Evolutionary conservation across 1,140 invertebrate genomes (phyloP).

Genomic region (Trissolcus basalis): DNA sequence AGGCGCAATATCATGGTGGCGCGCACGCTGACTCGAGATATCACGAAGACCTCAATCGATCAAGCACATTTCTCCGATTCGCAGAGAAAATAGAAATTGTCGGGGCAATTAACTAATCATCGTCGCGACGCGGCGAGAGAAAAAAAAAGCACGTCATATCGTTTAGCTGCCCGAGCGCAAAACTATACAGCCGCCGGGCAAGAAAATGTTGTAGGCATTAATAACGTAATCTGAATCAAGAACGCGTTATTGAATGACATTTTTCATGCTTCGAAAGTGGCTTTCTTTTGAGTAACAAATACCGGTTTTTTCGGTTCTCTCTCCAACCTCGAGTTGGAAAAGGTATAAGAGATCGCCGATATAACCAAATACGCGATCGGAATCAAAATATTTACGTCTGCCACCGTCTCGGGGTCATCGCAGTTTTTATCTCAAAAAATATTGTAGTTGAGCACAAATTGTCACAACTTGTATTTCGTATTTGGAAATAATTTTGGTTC

Average conservation of each 20-base stretch:
- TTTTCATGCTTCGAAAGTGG: constrained; percentile 25
- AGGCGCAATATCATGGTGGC: constrained; percentile 19
- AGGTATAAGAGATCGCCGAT: constrained; percentile 29
- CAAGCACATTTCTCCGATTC: constrained; percentile 31
- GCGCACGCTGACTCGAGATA: constrained; percentile 48
- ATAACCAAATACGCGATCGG: too few species aligned
- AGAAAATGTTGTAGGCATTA: constrained; percentile 5
- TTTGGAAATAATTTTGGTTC: too few species aligned
- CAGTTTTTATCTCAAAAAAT: too few species aligned
- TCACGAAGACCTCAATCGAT: constrained; percentile 47
- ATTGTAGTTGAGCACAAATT: too few species aligned
- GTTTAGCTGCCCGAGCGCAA: not conserved
- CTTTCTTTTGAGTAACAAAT: constrained; percentile 18
- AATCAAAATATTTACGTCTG: too few species aligned
- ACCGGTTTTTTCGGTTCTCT: constrained; percentile 34
- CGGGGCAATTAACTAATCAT: constrained; percentile 21
- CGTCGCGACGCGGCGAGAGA: not conserved
- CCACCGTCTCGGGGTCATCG: too few species aligned
- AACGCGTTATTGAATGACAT: constrained; percentile 15
- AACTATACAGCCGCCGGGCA: not conserved
- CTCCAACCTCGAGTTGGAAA: constrained; percentile 11
- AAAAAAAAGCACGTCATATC: not conserved
- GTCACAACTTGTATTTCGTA: too few species aligned
- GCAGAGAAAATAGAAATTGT: constrained; percentile 39
- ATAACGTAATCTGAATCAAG: constrained; percentile 3